Percentiles rank a stretch among this genome's conserved stretches.
phyloP scores from a whole-genome alignment of 2,888 invertebrate genomes.

The Mystacides longicornis region DNA sequence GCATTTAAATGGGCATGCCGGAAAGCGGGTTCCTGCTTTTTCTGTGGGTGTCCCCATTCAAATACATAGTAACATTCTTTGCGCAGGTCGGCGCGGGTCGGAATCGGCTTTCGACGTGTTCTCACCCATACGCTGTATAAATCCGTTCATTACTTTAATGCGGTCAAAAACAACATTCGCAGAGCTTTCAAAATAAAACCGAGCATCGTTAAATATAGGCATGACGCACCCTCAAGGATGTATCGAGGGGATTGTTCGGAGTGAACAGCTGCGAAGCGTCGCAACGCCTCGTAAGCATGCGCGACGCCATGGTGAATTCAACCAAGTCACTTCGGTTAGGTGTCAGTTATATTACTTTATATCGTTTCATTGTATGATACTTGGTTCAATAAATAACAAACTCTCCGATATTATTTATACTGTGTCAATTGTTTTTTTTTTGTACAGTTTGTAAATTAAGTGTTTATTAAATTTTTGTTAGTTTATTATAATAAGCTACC shows the following conservation, averaged over 20 bases:
- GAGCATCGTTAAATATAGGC: not conserved
- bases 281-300: slow-evolving; percentile 22
- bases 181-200: not conserved
- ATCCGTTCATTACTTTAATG: not conserved
- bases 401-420: not conserved
- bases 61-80: too few species aligned
- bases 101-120: too few species aligned
- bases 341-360: not conserved
- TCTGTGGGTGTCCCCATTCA: too few species aligned
- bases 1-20: too few species aligned
- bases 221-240: slow-evolving; percentile 13
- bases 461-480: too few species aligned
- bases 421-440: not conserved
- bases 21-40: too few species aligned
- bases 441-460: not conserved
- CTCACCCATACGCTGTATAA: too few species aligned
- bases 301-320: slow-evolving; percentile 20
- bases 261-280: slow-evolving; percentile 24
- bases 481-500: too few species aligned
- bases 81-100: too few species aligned
- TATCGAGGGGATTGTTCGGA: slow-evolving; percentile 2
- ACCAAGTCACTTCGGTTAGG: not conserved
- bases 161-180: not conserved
- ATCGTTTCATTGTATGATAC: not conserved
- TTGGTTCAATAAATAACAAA: not conserved